Percentiles rank a stretch among this genome's conserved stretches.
Evolutionary conservation across 2,113 vertebrate species (phyloP).

Genomic region (Microtus ochrogaster): DNA sequence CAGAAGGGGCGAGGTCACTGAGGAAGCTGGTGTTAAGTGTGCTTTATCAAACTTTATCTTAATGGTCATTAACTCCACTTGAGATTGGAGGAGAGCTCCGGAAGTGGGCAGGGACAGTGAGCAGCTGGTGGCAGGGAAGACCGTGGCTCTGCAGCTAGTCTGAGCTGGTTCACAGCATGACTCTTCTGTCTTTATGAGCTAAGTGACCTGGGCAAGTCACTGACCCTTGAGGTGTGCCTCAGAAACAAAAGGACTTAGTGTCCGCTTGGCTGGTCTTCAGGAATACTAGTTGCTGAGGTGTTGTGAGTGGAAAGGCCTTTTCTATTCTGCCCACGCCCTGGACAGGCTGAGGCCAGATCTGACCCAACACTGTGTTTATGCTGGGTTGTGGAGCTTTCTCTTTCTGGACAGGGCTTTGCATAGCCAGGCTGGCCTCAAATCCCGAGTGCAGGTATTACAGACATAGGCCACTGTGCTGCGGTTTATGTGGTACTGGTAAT

Average conservation of each 20-base stretch:
- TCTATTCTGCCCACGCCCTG: too few species aligned
- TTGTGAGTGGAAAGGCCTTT: background rate
- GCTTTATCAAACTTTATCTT: slow-evolving; percentile 75
- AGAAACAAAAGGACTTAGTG: background rate
- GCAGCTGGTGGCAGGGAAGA: background rate
- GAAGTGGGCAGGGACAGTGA: slow-evolving; percentile 37
- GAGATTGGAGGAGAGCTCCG: slow-evolving; percentile 56
- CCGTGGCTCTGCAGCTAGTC: background rate
- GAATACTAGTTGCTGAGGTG: background rate
- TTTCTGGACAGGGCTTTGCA: background rate
- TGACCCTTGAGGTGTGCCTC: background rate
- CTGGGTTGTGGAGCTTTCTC: background rate
- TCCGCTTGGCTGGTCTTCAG: background rate
- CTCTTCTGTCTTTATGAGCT: background rate
- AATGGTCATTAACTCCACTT: slow-evolving; percentile 72
- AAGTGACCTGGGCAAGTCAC: slow-evolving; percentile 53
- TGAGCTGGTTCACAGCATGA: background rate
- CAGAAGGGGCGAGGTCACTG: background rate
- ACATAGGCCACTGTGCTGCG: background rate
- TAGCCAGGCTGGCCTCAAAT: background rate
- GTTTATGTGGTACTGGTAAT: background rate
- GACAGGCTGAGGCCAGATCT: background rate
- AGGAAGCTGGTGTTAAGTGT: slow-evolving; percentile 64
- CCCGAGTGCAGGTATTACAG: background rate
- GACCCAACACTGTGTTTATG: background rate